Conservation (phyloP, 2,113 vertebrate genomes). For the Zosterops japonicus region DNA sequence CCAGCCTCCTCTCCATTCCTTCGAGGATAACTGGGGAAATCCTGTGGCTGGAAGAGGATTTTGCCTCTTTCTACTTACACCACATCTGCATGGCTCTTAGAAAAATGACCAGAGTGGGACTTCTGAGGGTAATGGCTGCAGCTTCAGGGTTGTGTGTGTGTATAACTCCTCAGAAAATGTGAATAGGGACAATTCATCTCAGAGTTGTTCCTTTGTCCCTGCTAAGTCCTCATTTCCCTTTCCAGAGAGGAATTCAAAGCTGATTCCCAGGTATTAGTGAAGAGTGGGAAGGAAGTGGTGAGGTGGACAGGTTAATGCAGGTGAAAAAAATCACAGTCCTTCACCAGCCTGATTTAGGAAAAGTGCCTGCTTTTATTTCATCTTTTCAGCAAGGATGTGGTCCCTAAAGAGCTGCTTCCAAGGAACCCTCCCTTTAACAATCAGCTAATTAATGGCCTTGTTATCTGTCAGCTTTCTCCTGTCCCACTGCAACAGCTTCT, state of each 20-base stretch:
- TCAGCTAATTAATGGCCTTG: conserved; percentile 47
- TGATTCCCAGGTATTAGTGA: neutral
- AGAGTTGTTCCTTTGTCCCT: neutral
- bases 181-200: neutral
- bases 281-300: neutral
- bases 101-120: neutral
- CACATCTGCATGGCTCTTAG: neutral
- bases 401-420: neutral
- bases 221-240: neutral
- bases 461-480: conserved; percentile 40
- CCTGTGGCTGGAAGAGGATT: neutral
- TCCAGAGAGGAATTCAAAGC: neutral
- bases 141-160: fast-evolving
- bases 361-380: neutral
- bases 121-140: neutral
- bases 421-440: neutral
- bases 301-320: neutral
- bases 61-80: neutral
- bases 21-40: neutral
- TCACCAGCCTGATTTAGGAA: neutral
- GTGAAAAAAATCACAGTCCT: neutral
- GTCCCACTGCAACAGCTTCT: neutral
- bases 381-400: neutral
- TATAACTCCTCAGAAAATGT: neutral
- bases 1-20: neutral